These are phyloP conservation scores for Eudasyphora cyanicolor DNA, from an alignment of 2,888 invertebrate genomes.

Conservation along the genomic window DNA sequence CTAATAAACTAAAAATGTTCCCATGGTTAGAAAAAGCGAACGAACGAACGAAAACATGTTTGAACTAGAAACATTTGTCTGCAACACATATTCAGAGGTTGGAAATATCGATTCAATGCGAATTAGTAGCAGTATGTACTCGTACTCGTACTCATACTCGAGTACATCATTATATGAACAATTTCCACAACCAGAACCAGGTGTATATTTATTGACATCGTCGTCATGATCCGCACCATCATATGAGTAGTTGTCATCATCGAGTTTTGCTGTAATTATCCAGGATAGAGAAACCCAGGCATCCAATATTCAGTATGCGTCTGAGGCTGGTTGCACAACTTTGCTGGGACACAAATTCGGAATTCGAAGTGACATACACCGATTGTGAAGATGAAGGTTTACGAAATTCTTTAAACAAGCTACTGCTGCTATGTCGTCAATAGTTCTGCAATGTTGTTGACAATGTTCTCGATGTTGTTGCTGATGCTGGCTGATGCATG, in stretches of 20 bases:
- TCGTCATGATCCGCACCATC: not conserved
- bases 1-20: conserved; percentile 60
- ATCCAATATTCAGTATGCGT: not conserved
- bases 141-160: too few relatives aligned
- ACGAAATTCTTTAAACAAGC: not conserved
- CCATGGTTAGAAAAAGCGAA: conserved; percentile 59
- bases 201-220: conserved; percentile 56
- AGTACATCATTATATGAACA: conserved; percentile 45
- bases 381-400: not conserved
- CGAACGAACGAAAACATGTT: conserved; percentile 14
- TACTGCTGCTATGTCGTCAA: not conserved
- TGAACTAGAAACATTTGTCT: conserved; percentile 59
- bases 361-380: not conserved
- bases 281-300: not conserved
- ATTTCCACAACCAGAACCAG: conserved; percentile 49
- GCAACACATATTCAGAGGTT: conserved; percentile 49
- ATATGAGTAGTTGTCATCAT: not conserved
- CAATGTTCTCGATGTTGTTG: not conserved
- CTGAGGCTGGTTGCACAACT: not conserved
- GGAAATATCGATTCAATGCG: conserved; percentile 34
- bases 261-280: conserved; percentile 9
- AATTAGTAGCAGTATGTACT: not conserved
- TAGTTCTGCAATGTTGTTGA: not conserved
- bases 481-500: too few relatives aligned
- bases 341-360: not conserved